Evolutionary conservation across 2,888 invertebrate genomes (phyloP).

Genomic region (Ceriagrion tenellum): DNA sequence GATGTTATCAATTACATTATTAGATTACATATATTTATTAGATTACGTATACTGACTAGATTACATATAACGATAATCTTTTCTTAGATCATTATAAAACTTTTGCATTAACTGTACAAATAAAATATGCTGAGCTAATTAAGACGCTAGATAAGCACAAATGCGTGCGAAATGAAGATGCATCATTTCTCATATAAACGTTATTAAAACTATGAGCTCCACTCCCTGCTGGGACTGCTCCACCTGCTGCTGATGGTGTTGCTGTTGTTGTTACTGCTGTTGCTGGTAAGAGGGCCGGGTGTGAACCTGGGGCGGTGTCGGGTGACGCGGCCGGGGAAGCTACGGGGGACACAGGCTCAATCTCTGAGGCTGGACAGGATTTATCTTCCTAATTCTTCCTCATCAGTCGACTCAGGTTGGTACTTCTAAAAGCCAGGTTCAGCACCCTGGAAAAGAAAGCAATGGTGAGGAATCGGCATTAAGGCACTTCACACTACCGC

Average conservation of each 20-base stretch:
- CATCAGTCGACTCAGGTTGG: slow-evolving; percentile 74
- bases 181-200: too few species aligned
- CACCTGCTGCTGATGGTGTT: neutral
- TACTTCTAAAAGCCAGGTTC: slow-evolving; percentile 72
- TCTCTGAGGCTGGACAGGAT: slow-evolving; percentile 75
- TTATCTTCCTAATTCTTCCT: slow-evolving; percentile 77
- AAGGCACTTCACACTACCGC: neutral
- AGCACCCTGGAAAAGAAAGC: slow-evolving; percentile 42
- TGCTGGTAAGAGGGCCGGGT: slow-evolving; percentile 70
- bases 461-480: neutral
- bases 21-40: too few species aligned
- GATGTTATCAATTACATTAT: too few species aligned
- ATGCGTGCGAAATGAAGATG: too few species aligned
- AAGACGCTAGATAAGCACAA: too few species aligned
- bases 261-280: slow-evolving; percentile 44
- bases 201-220: too few species aligned
- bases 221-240: slow-evolving; percentile 63
- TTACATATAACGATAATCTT: too few species aligned
- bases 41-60: too few species aligned
- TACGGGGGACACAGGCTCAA: slow-evolving; percentile 73
- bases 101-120: too few species aligned
- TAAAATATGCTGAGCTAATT: too few species aligned
- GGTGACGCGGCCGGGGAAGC: slow-evolving; percentile 73
- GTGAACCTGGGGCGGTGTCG: slow-evolving; percentile 73
- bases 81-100: too few species aligned